Percentiles rank a stretch among this genome's conserved stretches.
phyloP scores from a whole-genome alignment of 2,797 vertebrate species.

The Sebastiscus tertius region DNA sequence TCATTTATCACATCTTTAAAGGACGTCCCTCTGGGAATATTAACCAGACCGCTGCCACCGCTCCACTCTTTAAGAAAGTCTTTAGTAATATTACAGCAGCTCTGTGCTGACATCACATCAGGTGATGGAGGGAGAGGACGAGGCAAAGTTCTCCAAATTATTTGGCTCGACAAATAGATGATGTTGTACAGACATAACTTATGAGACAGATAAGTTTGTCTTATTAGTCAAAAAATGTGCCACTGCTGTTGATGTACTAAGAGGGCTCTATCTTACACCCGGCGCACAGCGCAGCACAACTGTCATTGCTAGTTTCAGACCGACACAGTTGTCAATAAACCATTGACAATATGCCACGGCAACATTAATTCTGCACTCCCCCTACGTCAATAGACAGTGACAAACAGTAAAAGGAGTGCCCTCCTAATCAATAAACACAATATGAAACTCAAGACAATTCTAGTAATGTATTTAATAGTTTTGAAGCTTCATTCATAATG shows the following conservation, averaged over 20 bases:
- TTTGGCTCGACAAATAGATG: not conserved
- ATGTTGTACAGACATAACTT: not conserved
- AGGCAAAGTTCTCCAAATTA: not conserved
- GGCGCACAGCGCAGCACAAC: not conserved
- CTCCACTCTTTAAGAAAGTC: constrained; percentile 53
- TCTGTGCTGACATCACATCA: constrained; percentile 18
- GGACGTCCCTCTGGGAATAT: constrained; percentile 61
- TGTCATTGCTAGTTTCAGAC: not conserved
- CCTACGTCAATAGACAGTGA: not conserved
- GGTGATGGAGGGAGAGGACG: constrained; percentile 12
- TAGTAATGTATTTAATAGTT: too few relatives aligned
- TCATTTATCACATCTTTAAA: constrained; percentile 67
- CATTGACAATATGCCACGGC: not conserved
- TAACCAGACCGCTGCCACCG: constrained; percentile 50
- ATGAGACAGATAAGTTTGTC: too few relatives aligned
- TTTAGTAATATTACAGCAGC: constrained; percentile 52
- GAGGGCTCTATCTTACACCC: not conserved
- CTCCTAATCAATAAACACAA: too few relatives aligned
- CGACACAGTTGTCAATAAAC: not conserved
- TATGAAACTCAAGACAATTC: too few relatives aligned
- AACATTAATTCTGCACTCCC: not conserved
- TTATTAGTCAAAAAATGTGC: not conserved
- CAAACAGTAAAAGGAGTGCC: too few relatives aligned
- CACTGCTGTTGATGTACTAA: not conserved
- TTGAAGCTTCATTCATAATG: too few relatives aligned